Conservation (phyloP, 2,797 vertebrate species). For the Platyrinchus mystaceus region DNA sequence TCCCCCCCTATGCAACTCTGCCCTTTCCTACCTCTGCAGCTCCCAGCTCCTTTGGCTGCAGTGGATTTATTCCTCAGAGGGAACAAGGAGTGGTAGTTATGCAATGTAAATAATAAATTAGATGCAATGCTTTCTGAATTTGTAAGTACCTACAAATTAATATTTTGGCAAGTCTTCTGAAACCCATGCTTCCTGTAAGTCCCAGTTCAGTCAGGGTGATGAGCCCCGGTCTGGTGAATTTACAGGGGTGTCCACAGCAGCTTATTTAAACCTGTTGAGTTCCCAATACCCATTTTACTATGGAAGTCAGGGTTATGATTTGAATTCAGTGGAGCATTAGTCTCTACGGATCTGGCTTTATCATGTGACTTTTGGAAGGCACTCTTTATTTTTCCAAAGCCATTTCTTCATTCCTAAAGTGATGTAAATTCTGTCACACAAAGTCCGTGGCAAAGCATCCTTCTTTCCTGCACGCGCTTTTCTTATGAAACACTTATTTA, state of each 20-base stretch:
- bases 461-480: not conserved
- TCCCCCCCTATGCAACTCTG: not conserved
- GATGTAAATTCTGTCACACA: not conserved
- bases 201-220: not conserved
- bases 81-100: not conserved
- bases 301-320: not conserved
- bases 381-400: not conserved
- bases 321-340: not conserved
- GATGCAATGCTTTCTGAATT: not conserved
- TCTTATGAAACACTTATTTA: not conserved
- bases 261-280: not conserved
- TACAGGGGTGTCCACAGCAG: not conserved
- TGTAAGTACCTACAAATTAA: not conserved
- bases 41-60: not conserved
- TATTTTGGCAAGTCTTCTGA: not conserved
- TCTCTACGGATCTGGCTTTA: not conserved
- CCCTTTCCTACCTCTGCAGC: not conserved
- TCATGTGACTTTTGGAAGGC: not conserved
- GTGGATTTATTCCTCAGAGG: not conserved
- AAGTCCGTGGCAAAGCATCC: not conserved
- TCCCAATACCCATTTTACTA: not conserved
- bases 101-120: not conserved
- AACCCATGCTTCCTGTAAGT: not conserved
- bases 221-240: not conserved
- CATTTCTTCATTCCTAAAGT: not conserved